Evolutionary conservation across 2,113 vertebrate species (phyloP).

Genomic region (Galeopterus variegatus): DNA sequence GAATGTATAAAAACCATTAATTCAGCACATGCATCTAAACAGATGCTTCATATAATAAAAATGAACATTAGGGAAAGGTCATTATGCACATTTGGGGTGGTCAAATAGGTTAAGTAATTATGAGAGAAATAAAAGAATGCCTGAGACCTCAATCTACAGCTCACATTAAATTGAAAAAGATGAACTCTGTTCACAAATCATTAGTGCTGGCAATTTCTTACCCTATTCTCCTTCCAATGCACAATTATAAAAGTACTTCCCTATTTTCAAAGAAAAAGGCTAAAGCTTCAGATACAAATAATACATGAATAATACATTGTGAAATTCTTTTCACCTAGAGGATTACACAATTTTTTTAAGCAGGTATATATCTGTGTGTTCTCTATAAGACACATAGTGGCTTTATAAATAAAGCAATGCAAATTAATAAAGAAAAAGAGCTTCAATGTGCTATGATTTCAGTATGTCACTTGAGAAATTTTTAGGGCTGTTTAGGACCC

Average conservation of each 20-base stretch:
- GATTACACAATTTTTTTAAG: neutral
- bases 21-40: constrained; percentile 55
- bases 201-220: constrained; percentile 68
- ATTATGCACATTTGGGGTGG: neutral
- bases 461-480: neutral
- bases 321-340: neutral
- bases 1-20: constrained; percentile 62
- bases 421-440: neutral
- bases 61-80: constrained; percentile 53
- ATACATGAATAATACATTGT: neutral
- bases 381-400: neutral
- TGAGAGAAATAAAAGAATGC: constrained; percentile 49
- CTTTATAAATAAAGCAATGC: constrained; percentile 8
- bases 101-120: constrained; percentile 66
- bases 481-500: neutral
- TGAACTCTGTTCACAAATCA: constrained; percentile 64
- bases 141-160: constrained; percentile 43
- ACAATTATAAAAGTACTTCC: neutral
- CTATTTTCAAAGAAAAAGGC: constrained; percentile 19
- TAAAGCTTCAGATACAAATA: neutral
- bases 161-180: constrained; percentile 57
- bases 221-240: constrained; percentile 59
- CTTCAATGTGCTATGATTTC: neutral
- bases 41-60: constrained; percentile 52
- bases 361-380: neutral